A percentile compares a stretch with the other conserved stretches of the same genome.
Conservation (phyloP, 2,113 vertebrate genomes). For the Prunella himalayana region DNA sequence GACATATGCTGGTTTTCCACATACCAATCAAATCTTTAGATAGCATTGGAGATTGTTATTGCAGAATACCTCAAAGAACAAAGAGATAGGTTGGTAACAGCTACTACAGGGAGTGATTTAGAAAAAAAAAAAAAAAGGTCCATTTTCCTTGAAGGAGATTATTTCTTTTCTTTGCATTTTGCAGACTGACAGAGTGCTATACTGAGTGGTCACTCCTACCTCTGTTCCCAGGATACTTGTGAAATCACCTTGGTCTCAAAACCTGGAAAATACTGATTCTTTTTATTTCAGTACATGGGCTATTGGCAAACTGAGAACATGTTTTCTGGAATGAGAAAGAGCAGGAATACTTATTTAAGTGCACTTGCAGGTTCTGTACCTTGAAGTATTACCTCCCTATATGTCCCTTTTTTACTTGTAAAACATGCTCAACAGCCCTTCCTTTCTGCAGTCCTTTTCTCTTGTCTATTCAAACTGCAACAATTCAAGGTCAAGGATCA, state of each 20-base stretch:
- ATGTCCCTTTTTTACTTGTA: not conserved
- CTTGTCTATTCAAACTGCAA: not conserved
- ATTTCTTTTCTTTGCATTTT: not conserved
- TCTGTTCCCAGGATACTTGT: not conserved
- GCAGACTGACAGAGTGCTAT: not conserved
- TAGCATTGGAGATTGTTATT: not conserved
- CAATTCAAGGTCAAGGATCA: not conserved
- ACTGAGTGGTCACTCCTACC: not conserved
- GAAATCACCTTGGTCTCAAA: not conserved
- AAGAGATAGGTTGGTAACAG: not conserved
- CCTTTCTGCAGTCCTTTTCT: not conserved
- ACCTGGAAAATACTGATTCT: not conserved
- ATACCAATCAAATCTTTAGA: not conserved
- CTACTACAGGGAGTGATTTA: not conserved
- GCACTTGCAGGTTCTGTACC: not conserved
- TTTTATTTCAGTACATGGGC: not conserved
- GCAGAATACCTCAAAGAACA: not conserved
- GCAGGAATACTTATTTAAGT: not conserved
- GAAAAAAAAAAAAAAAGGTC: not conserved
- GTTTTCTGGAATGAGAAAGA: not conserved
- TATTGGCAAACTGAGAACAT: not conserved
- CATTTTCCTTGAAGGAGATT: not conserved
- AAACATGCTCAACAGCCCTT: not conserved
- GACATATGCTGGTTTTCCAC: not conserved
- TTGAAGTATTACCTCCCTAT: not conserved